Base-by-base conservation (phyloP, 2,888 invertebrate species). In the Dendrolimus houi region DNA sequence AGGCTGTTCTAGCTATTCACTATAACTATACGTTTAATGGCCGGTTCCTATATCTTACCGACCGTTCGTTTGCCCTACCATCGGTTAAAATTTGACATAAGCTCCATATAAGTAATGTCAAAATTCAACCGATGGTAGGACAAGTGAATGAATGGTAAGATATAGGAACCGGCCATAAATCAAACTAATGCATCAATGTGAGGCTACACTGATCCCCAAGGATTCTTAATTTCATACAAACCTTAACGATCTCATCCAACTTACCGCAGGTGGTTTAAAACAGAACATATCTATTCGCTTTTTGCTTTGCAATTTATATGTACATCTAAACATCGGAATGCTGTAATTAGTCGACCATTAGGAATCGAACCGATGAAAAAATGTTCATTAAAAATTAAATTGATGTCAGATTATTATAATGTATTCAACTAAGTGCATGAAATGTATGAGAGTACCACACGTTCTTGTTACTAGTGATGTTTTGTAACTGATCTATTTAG, bases 381-480 rank as follows among this genome's bases (percentile, higher is more conserved):
- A 47, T 47, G 47, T 10, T 47, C 47, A 47, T 47, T 47, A 47
- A 47, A 47, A 47, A 47, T 47, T 47, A 12, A 47, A 12, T 47
- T 10, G 66, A 66, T 10, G 9, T 59, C 60, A 62, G 56, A 70
- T 71, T 70, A 72, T 65, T 73, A 71, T 71, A 76, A 75, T 69
- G 62, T 68, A 77, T 74, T 74, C 77, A 68, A 66, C 64, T 71
- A 72, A 74, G 75, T 70, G 71, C 70, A 69, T 71, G 71, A 65
- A 68, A 71, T 73, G 71, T 73, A 72, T 69, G 71, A 71, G 68
- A 71, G 72, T 70, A 64, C 70, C 69, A 72, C 70, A 71, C 71
- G 74, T 65, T 68, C 72, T 72, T 74, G 76, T 82, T 83, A 82
- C 82, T 81, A 83, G 80, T 75, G 75, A 72, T 79, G 80, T 79